Percentiles rank a stretch among this genome's conserved stretches.
phyloP scores from a whole-genome alignment of 2,888 invertebrate species.

The Cremastobaeus sp. region DNA sequence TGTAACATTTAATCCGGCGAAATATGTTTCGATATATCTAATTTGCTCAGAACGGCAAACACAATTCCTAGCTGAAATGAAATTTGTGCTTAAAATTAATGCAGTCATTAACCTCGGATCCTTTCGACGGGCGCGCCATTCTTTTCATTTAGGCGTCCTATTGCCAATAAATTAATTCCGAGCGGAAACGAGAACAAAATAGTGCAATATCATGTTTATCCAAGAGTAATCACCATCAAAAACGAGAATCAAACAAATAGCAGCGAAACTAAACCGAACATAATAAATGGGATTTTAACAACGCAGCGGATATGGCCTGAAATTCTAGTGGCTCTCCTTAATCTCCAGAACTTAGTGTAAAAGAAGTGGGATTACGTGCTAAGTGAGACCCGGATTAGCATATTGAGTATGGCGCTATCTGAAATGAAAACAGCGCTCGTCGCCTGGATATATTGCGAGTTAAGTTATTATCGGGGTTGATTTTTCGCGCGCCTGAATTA shows the following conservation, averaged over 20 bases:
- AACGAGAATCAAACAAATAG: not conserved
- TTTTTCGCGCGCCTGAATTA: slow-evolving; percentile 61
- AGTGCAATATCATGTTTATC: slow-evolving; percentile 1
- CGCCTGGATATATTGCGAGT: slow-evolving; percentile 4
- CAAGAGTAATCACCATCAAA: not conserved
- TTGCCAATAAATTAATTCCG: slow-evolving; percentile 3
- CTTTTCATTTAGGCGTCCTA: not conserved
- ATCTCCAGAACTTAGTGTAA: slow-evolving; percentile 32
- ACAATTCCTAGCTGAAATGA: not conserved
- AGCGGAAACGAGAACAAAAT: slow-evolving; percentile 4
- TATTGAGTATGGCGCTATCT: slow-evolving; percentile 20
- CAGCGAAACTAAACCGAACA: not conserved
- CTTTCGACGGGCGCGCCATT: not conserved
- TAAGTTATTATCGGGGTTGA: slow-evolving; percentile 23
- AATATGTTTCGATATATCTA: too few species aligned
- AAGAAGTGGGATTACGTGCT: slow-evolving; percentile 38
- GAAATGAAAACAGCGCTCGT: not conserved
- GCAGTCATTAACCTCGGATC: not conserved
- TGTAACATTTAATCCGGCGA: too few species aligned
- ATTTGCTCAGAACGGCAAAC: not conserved
- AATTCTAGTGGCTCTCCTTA: slow-evolving; percentile 30
- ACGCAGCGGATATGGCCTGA: slow-evolving; percentile 15
- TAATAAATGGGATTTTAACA: slow-evolving; percentile 34
- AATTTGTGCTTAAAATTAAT: too few species aligned
- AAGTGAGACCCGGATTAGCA: slow-evolving; percentile 42